A percentile compares a stretch with the other conserved stretches of the same genome.
phyloP scores from a whole-genome alignment of 1,140 invertebrate genomes.

The Aphelenchoides besseyi region DNA sequence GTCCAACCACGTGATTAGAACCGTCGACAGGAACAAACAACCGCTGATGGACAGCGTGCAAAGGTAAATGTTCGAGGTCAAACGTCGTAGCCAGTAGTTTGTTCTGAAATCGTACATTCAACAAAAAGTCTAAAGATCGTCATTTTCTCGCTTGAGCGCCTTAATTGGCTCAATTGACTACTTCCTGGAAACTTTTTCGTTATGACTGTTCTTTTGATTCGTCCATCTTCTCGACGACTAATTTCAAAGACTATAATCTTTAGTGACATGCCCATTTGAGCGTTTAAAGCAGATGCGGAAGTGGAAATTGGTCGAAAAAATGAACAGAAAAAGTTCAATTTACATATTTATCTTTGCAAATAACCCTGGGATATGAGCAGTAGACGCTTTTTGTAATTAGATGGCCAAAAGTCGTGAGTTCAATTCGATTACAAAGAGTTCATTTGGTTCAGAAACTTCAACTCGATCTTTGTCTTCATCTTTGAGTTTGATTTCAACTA shows the following conservation, averaged over 20 bases:
- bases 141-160: neutral
- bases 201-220: no score
- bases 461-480: no score
- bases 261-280: neutral
- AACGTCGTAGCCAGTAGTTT: constrained; percentile 57
- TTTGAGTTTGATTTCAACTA: no score
- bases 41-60: constrained; percentile 58
- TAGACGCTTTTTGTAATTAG: no score
- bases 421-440: no score
- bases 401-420: no score
- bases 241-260: neutral
- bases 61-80: constrained; percentile 61
- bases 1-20: constrained; percentile 54
- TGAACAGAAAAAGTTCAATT: neutral
- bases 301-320: neutral
- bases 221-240: neutral
- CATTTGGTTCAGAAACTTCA: no score
- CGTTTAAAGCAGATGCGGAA: neutral
- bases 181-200: neutral
- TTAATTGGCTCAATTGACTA: neutral
- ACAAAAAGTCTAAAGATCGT: neutral
- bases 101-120: constrained; percentile 45
- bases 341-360: no score
- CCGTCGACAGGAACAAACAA: constrained; percentile 57
- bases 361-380: no score